Evolutionary conservation across 2,888 invertebrate species (phyloP), one percentile per base, ranked within the genome.

Genomic region (Choristoneura rosaceana): DNA sequence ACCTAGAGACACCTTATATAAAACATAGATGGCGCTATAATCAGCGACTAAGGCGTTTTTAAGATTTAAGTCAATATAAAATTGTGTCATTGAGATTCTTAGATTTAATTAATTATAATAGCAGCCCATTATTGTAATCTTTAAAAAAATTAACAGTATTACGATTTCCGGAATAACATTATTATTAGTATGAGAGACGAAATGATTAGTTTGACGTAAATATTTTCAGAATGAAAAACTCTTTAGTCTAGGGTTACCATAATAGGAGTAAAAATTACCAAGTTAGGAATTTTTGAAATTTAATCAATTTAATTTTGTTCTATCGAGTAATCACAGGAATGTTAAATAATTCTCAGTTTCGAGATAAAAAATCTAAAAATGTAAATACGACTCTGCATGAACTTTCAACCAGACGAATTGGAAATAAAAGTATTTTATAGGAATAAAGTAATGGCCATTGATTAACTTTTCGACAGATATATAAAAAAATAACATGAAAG

Each of bases 401-500:
- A 47, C 7, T 47, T 47, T 47, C 7, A 5, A 47, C 47, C 14
- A 15, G 47, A 47, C n/a, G 47, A 5, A 1, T n/a, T 47, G 4
- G 4, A n/a, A 8, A 7, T 8, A 2, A 50, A 55, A 62, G 15
- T 55, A 55, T 45, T 69, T 45, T 15, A 34, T 33, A 41, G 25
- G n/a, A 25, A 47, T 25, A 52, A 45, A 38, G 8, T 45, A 34
- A 63, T 79, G 76, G 73, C 74, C 75, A 75, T 69, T 69, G 63
- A 74, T 58, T 74, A 70, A 75, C 77, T 77, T 77, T 77, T 58
- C 38, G 59, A 70, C 15, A 59, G 17, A 76, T 77, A 76, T 76
- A 79, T 79, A 78, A 79, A 76, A 77, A 79, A 79, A 78, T 15
- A 45, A 15, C 25, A 25, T 45, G 33, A 69, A 43, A 69, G 61